These are phyloP conservation scores for Philopotamus ludificatus DNA, from an alignment of 1,140 invertebrate species.

Conservation along the genomic window DNA sequence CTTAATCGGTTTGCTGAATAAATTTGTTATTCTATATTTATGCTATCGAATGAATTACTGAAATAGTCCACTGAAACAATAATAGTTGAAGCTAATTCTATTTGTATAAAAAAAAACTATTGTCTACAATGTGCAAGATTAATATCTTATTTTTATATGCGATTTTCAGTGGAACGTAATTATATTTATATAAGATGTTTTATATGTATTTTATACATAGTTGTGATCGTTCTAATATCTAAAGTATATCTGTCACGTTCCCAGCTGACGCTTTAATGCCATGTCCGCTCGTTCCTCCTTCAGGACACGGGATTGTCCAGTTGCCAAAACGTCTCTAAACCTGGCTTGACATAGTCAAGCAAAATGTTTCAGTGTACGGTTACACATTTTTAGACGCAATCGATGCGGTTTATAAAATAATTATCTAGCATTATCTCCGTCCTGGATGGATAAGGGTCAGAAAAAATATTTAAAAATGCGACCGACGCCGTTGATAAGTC, in stretches of 20 bases:
- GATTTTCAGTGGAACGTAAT: too few species aligned
- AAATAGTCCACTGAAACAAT: not conserved
- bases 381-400: not conserved
- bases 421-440: not conserved
- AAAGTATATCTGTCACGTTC: not conserved
- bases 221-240: conserved; percentile 15
- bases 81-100: not conserved
- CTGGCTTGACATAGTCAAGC: not conserved
- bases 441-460: not conserved
- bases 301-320: conserved; percentile 18
- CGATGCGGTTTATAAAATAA: not conserved
- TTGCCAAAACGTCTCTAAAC: conserved; percentile 15
- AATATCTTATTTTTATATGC: too few species aligned
- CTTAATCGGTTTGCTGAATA: too few species aligned
- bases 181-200: too few species aligned
- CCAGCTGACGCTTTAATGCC: conserved; percentile 17
- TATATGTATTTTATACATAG: too few species aligned
- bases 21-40: not conserved
- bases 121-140: too few species aligned
- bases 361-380: not conserved
- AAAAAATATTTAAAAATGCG: not conserved
- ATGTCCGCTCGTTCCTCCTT: conserved; percentile 2
- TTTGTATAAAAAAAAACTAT: not conserved
- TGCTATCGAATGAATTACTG: not conserved
- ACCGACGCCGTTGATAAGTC: not conserved